Base-by-base conservation (phyloP, 2,888 invertebrate species). In the Drosophila seclusa region DNA sequence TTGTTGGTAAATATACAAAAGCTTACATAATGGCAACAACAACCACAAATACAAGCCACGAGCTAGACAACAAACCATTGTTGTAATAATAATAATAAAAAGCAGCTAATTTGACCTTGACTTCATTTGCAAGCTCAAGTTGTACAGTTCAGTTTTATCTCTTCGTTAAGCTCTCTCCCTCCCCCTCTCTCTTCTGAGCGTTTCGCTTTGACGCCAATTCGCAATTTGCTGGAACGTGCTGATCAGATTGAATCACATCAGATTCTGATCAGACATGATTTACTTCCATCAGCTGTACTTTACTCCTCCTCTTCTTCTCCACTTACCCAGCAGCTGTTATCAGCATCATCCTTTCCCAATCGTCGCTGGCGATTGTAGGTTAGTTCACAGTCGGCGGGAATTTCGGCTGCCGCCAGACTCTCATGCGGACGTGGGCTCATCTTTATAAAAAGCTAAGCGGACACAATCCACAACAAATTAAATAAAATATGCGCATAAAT, bases 371-470 rank as follows among this genome's bases (percentile, higher is more conserved):
- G 74, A 48, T 79, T 59, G 29, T 71, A 83, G 68, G 55, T 73
- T 13, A 85, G 36, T 8, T 85, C 87, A 38, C 73, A 61, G 34
- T 87, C 87, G 21, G 55, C 54, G 38, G 78, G 31, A 24, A 73
- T 67, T 4, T 71, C 45, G 13, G 57, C 42, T 31, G 61, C 42
- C 13, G 50, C 66, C 24, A 83, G 69, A 63, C 67, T 69, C 27
- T 85, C 84, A 34, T 68, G 86, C n/a, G 88, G 84, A 50, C 84
- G 81, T 63, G 84, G 84, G 64, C 67, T 77, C 84, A 85, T 84
- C 32, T 40, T 50, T 42, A n/a, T 31, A 6, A 13, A 49, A 48
- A 40, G 13, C 67, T 66, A 34, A 53, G 45, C 57, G 21, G 4
- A 49, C 34, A 57, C 36, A 50, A 2, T 16, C 16, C 4, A 50